phyloP scores from a whole-genome alignment of 2,888 invertebrate species.

The Eupithecia exiguata region DNA sequence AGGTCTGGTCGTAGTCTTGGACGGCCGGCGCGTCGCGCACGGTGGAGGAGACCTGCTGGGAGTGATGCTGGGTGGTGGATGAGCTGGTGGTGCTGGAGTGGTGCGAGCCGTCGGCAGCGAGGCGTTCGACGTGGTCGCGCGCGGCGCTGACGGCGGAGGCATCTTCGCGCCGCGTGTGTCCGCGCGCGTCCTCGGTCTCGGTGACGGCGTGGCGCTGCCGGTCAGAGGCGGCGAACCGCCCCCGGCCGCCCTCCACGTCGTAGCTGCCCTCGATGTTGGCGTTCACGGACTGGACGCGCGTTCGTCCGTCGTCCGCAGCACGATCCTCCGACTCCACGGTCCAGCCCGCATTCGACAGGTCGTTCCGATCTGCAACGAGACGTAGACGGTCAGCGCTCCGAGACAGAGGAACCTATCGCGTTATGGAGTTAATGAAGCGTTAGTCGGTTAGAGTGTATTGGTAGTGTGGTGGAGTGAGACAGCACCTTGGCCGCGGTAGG shows the following conservation, averaged over 20 bases:
- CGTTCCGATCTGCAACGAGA: slow-evolving; percentile 74
- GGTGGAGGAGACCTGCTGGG: slow-evolving; percentile 67
- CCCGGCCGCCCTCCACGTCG: slow-evolving; percentile 86
- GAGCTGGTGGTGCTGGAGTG: slow-evolving; percentile 70
- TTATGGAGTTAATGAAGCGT: slow-evolving; percentile 69
- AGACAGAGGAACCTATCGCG: slow-evolving; percentile 22
- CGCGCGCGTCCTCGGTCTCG: slow-evolving; percentile 74
- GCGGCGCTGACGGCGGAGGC: slow-evolving; percentile 67
- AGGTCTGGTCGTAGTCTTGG: slow-evolving; percentile 60
- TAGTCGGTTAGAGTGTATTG: slow-evolving; percentile 65
- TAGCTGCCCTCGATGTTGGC: slow-evolving; percentile 87
- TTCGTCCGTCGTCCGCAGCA: slow-evolving; percentile 86
- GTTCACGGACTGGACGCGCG: slow-evolving; percentile 82
- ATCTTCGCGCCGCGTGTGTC: slow-evolving; percentile 72
- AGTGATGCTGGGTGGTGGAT: slow-evolving; percentile 66
- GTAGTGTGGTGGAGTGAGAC: slow-evolving; percentile 53
- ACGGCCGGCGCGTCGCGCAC: slow-evolving; percentile 62
- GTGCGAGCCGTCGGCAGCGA: slow-evolving; percentile 71
- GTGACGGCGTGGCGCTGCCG: slow-evolving; percentile 83
- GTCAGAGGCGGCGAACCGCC: slow-evolving; percentile 86
- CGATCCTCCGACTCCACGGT: slow-evolving; percentile 86
- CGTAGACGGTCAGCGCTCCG: neutral
- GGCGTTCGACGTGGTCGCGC: slow-evolving; percentile 69
- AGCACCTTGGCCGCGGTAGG: slow-evolving; percentile 80
- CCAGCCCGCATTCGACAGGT: slow-evolving; percentile 85